Percentiles rank a stretch among this genome's conserved stretches.
Conservation (phyloP, 2,797 vertebrate species). For the Sciurus vulgaris region DNA sequence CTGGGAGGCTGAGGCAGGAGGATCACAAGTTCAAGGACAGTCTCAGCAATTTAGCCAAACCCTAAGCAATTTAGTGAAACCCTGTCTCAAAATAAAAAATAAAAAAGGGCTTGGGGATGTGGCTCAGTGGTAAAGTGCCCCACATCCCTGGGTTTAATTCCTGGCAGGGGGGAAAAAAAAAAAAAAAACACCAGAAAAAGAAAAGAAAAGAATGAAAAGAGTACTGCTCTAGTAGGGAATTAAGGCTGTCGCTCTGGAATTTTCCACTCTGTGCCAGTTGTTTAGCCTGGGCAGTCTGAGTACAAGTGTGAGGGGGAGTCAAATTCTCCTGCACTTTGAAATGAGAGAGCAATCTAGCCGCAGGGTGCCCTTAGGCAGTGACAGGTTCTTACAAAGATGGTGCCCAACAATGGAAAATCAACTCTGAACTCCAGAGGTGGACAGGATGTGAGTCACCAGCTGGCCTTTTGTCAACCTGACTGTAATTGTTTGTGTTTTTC, state of each 20-base stretch:
- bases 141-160: not conserved
- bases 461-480: constrained; percentile 32
- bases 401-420: not conserved
- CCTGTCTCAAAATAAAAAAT: not conserved
- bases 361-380: constrained; percentile 33
- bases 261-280: not conserved
- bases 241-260: not conserved
- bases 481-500: constrained; percentile 70
- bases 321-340: constrained; percentile 30
- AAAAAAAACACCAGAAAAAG: not conserved
- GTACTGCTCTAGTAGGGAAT: not conserved
- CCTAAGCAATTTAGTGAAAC: not conserved
- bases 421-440: not conserved
- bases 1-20: not conserved
- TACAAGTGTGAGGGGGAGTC: not conserved
- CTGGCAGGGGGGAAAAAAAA: not conserved
- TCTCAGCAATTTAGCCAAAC: no score
- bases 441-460: constrained; percentile 74
- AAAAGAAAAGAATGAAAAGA: not conserved
- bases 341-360: not conserved
- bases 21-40: not conserved
- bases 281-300: not conserved
- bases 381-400: not conserved
- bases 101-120: not conserved
- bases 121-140: not conserved